These are phyloP conservation scores for Dreissena polymorpha DNA, from an alignment of 1,140 invertebrate species.

Conservation along the genomic window DNA sequence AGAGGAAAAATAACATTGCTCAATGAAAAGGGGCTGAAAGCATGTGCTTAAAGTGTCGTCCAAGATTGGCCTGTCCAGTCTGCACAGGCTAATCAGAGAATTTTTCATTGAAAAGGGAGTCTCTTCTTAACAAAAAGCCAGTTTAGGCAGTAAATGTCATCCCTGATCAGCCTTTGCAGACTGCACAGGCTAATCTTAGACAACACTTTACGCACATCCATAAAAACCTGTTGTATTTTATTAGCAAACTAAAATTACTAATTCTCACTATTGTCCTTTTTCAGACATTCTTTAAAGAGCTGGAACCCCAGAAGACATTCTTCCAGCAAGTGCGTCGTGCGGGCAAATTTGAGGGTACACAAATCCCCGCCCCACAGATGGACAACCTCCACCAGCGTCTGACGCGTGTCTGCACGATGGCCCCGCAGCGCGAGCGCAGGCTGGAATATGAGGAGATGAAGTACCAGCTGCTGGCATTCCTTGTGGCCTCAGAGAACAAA, in stretches of 20 bases:
- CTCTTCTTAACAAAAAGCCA: too few species aligned
- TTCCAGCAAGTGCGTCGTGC: slow-evolving; percentile 83
- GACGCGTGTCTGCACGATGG: slow-evolving; percentile 75
- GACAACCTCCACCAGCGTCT: slow-evolving; percentile 89
- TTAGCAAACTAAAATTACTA: too few species aligned
- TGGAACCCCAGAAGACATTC: slow-evolving; percentile 87
- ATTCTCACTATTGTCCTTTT: slow-evolving; percentile 40
- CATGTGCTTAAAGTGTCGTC: too few species aligned
- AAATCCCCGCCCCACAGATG: slow-evolving; percentile 88
- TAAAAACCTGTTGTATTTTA: too few species aligned
- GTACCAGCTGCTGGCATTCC: slow-evolving; percentile 85
- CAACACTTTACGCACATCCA: too few species aligned
- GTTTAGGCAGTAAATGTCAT: too few species aligned
- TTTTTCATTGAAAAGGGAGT: too few species aligned
- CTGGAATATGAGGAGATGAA: slow-evolving; percentile 75
- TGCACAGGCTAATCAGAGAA: too few species aligned
- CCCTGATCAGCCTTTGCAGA: too few species aligned
- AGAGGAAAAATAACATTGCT: neutral
- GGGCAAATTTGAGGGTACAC: slow-evolving; percentile 73
- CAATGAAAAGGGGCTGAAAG: too few species aligned
- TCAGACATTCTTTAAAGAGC: slow-evolving; percentile 90
- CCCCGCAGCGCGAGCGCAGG: slow-evolving; percentile 64
- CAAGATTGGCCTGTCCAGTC: too few species aligned
- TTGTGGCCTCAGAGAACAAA: slow-evolving; percentile 93
- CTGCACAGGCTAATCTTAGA: too few species aligned